phyloP scores from a whole-genome alignment of 2,113 vertebrate species.

The Glaucidium brasilianum region DNA sequence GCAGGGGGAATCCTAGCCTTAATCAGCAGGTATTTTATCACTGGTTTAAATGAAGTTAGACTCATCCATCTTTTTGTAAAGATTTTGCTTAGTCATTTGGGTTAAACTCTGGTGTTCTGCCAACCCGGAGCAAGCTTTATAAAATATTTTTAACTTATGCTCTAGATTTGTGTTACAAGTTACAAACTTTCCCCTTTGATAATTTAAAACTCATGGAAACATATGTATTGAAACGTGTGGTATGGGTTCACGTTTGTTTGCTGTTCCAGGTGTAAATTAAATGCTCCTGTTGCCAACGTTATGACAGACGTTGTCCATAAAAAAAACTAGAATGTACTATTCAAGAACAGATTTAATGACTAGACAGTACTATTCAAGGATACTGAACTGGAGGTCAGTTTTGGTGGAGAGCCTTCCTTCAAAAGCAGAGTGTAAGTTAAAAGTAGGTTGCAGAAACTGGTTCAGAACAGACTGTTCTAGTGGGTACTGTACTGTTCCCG shows the following conservation, averaged over 20 bases:
- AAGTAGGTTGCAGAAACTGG: neutral
- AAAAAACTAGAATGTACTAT: neutral
- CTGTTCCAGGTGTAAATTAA: neutral
- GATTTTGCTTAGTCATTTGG: neutral
- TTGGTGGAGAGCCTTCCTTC: neutral
- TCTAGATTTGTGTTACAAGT: neutral
- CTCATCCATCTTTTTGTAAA: neutral
- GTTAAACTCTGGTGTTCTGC: neutral
- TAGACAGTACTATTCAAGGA: neutral
- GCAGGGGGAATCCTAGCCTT: neutral
- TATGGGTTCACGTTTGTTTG: neutral
- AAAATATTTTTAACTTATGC: neutral
- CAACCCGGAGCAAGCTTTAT: neutral
- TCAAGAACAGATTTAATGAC: neutral
- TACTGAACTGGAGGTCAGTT: neutral
- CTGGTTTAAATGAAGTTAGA: neutral
- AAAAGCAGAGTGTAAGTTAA: neutral
- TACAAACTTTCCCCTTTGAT: neutral
- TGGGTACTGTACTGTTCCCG: neutral
- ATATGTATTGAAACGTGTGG: neutral
- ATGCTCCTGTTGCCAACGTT: neutral
- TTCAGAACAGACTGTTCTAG: neutral
- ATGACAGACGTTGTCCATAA: neutral
- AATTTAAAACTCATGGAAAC: neutral
- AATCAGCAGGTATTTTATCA: neutral